phyloP scores from a whole-genome alignment of 2,888 invertebrate genomes.

The Macropis europaea region DNA sequence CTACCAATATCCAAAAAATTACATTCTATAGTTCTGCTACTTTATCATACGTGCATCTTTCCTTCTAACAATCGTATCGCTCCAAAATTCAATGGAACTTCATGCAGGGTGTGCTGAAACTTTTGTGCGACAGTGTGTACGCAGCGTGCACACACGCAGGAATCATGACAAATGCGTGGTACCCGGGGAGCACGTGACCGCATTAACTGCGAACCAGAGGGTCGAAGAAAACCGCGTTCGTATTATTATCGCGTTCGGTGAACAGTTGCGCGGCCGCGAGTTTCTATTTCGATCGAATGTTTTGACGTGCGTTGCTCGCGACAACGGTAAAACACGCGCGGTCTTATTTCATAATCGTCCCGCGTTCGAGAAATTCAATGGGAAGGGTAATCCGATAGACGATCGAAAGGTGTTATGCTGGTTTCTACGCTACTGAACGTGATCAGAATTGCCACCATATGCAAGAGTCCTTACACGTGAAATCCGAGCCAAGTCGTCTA shows the following conservation, averaged over 20 bases:
- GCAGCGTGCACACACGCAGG: slow-evolving; percentile 6
- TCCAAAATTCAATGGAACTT: too few species aligned
- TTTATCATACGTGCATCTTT: too few species aligned
- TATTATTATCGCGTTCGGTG: slow-evolving; percentile 17
- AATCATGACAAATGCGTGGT: slow-evolving; percentile 39
- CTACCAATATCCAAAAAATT: too few species aligned
- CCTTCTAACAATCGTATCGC: too few species aligned
- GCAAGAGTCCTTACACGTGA: slow-evolving; percentile 34
- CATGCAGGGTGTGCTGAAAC: too few species aligned
- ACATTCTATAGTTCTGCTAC: too few species aligned
- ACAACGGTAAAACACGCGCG: neutral
- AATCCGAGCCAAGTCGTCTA: slow-evolving; percentile 51
- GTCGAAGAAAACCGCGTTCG: slow-evolving; percentile 18
- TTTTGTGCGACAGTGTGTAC: neutral
- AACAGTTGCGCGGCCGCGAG: neutral
- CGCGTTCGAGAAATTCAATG: slow-evolving; percentile 41
- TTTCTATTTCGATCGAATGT: slow-evolving; percentile 39
- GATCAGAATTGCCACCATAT: slow-evolving; percentile 49
- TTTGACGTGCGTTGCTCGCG: slow-evolving; percentile 24
- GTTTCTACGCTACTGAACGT: slow-evolving; percentile 54
- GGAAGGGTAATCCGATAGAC: slow-evolving; percentile 47
- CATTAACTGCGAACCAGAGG: slow-evolving; percentile 23
- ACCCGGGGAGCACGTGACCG: slow-evolving; percentile 45
- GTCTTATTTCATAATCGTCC: slow-evolving; percentile 24
- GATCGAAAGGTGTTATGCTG: slow-evolving; percentile 38